Percentiles rank a stretch among this genome's conserved stretches.
These are phyloP conservation scores for Drosophila mojavensis DNA, from an alignment of 1,140 invertebrate species.

Conservation along the genomic window DNA sequence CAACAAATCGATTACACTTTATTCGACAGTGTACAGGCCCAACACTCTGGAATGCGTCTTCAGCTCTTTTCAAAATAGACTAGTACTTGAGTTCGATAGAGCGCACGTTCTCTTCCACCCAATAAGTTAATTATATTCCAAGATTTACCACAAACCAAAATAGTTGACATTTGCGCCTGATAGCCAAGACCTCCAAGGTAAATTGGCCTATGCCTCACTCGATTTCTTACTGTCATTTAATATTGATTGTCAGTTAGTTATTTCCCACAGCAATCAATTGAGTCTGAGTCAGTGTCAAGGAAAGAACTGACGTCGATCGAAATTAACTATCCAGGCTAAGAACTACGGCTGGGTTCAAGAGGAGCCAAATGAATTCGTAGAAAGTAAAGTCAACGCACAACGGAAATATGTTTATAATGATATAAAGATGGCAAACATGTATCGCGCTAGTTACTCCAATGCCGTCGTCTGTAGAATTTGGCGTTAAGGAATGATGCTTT, in stretches of 20 bases:
- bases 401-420: constrained; percentile 5
- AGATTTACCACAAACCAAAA: constrained; percentile 17
- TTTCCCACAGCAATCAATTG: constrained; percentile 40
- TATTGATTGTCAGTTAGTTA: constrained; percentile 30
- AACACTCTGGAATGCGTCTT: not conserved
- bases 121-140: constrained; percentile 4
- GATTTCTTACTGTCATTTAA: constrained; percentile 5
- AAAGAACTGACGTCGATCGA: constrained; percentile 14
- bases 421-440: not conserved
- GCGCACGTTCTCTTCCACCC: not conserved
- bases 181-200: no score
- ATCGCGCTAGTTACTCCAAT: not conserved
- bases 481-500: not conserved
- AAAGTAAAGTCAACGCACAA: not conserved
- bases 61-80: not conserved
- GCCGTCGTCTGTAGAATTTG: not conserved
- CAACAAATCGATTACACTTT: constrained; percentile 79
- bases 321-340: constrained; percentile 13
- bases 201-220: not conserved
- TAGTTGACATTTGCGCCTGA: not conserved
- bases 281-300: constrained; percentile 25
- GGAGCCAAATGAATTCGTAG: not conserved
- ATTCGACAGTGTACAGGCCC: constrained; percentile 45
- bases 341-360: not conserved
- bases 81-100: not conserved